Evolutionary conservation across 1,140 invertebrate genomes (phyloP).

Genomic region (Octopus bimaculoides): DNA sequence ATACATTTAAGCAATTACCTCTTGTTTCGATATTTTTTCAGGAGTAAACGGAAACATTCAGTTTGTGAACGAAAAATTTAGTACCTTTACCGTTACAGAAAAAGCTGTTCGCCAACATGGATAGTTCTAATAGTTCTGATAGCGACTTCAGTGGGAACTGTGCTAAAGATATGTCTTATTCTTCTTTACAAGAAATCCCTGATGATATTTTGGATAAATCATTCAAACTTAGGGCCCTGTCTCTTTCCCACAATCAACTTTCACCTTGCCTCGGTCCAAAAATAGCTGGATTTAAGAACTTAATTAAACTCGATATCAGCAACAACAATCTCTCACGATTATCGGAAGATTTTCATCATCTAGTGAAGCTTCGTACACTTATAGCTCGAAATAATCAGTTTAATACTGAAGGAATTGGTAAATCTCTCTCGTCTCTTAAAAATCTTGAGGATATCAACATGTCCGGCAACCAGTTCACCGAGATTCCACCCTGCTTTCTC

Average conservation of each 20-base stretch:
- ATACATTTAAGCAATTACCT: too few relatives aligned
- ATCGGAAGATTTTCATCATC: slow-evolving; percentile 71
- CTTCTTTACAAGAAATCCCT: slow-evolving; percentile 44
- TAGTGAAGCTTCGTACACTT: slow-evolving; percentile 71
- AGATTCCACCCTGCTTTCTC: slow-evolving; percentile 83
- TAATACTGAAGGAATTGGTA: slow-evolving; percentile 78
- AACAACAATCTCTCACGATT: slow-evolving; percentile 77
- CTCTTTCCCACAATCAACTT: slow-evolving; percentile 55
- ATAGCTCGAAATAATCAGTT: slow-evolving; percentile 86
- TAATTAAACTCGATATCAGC: slow-evolving; percentile 76
- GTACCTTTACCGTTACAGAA: too few relatives aligned
- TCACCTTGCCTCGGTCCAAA: slow-evolving; percentile 42
- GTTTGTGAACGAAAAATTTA: too few relatives aligned
- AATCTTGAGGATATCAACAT: slow-evolving; percentile 82
- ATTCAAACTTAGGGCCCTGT: slow-evolving; percentile 37
- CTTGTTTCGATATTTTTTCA: too few relatives aligned
- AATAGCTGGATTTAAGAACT: slow-evolving; percentile 57
- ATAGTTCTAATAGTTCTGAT: slow-evolving; percentile 17
- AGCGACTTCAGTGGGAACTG: slow-evolving; percentile 45
- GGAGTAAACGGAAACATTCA: too few relatives aligned
- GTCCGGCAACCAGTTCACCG: slow-evolving; percentile 82
- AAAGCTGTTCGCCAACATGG: neutral
- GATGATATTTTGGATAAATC: slow-evolving; percentile 36
- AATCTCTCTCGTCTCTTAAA: slow-evolving; percentile 68
- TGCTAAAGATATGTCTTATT: slow-evolving; percentile 49